phyloP scores from a whole-genome alignment of 1,140 invertebrate genomes.

The Eurosta solidaginis region DNA sequence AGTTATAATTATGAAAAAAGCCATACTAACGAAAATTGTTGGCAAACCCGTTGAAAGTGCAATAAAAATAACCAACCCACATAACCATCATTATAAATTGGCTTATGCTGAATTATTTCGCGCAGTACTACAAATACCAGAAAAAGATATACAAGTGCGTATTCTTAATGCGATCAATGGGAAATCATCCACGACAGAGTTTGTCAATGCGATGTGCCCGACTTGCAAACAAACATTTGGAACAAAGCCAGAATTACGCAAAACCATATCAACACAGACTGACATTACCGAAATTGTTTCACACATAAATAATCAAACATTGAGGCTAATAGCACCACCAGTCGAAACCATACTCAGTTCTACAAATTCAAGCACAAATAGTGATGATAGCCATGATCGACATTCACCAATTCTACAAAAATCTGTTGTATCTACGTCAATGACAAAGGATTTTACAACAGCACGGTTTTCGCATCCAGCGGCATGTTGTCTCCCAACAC shows the following conservation, averaged over 20 bases:
- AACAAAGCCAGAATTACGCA: not conserved
- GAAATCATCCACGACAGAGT: not conserved
- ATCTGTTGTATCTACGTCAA: not conserved
- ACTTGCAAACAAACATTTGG: slow-evolving; percentile 9
- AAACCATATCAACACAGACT: slow-evolving; percentile 21
- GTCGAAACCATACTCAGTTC: not conserved
- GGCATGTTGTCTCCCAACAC: slow-evolving; percentile 32
- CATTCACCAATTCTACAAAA: not conserved
- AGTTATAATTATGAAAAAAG: not conserved
- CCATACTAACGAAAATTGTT: not conserved
- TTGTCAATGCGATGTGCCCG: not conserved
- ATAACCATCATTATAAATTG: slow-evolving; percentile 39
- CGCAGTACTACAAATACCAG: slow-evolving; percentile 46
- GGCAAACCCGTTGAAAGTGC: not conserved
- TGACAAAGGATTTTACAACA: not conserved
- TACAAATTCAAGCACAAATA: not conserved
- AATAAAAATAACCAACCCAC: not conserved
- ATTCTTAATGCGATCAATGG: slow-evolving; percentile 52
- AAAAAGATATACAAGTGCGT: slow-evolving; percentile 49
- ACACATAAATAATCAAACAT: not conserved
- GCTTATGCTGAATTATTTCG: slow-evolving; percentile 50
- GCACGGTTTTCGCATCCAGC: not conserved
- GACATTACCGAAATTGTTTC: not conserved
- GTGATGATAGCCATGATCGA: not conserved
- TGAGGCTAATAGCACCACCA: not conserved